Percentiles rank a stretch among this genome's conserved stretches.
Evolutionary conservation across 2,888 invertebrate genomes (phyloP).

Genomic region (Lottia gigantea): DNA sequence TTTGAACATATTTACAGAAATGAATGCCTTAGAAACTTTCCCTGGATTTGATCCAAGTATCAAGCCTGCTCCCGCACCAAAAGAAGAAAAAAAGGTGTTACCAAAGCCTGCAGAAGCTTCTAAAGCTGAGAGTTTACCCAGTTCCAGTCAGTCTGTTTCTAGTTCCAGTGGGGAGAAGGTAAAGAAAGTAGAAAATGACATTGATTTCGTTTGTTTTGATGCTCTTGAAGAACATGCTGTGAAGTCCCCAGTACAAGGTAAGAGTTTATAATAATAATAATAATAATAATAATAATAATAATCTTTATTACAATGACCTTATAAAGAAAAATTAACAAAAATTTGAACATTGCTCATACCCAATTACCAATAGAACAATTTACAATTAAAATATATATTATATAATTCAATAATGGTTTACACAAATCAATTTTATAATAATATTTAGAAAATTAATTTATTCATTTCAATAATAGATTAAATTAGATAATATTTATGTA

Average conservation of each 20-base stretch:
- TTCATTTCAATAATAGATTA: too few species aligned
- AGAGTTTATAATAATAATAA: background rate
- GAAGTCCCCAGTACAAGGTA: background rate
- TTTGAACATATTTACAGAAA: constrained; percentile 34
- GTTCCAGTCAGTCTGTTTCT: background rate
- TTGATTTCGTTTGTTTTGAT: constrained; percentile 26
- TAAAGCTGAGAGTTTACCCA: background rate
- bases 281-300: too few species aligned
- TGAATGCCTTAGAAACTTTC: constrained; percentile 49
- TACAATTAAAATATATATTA: too few species aligned
- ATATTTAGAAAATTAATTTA: too few species aligned
- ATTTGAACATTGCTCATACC: too few species aligned
- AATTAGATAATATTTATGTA: too few species aligned
- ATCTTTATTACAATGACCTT: too few species aligned
- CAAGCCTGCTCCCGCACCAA: constrained; percentile 33
- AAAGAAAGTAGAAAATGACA: background rate
- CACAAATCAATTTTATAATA: too few species aligned
- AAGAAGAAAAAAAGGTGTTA: constrained; percentile 22
- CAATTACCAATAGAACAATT: too few species aligned
- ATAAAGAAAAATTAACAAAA: too few species aligned
- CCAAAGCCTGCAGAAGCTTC: background rate
- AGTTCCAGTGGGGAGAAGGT: background rate
- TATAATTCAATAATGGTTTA: too few species aligned
- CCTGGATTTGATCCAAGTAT: constrained; percentile 54
- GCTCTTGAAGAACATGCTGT: constrained; percentile 23